phyloP scores from a whole-genome alignment of 1,140 invertebrate genomes.

The Lasioglossum albipes region DNA sequence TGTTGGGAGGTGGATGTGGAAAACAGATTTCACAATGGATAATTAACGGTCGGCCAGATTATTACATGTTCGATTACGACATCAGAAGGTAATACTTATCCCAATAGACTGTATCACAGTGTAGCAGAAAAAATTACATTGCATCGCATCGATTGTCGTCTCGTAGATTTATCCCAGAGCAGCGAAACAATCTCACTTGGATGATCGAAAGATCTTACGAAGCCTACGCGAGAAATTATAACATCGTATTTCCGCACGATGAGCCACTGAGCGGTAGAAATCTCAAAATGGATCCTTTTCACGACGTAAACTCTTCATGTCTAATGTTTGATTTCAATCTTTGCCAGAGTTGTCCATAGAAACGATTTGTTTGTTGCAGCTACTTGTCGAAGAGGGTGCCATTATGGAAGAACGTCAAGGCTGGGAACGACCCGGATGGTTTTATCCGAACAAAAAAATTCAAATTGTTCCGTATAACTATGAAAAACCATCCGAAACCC shows the following conservation, averaged over 20 bases:
- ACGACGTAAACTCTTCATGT: constrained; percentile 80
- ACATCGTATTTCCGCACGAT: constrained; percentile 91
- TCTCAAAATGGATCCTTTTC: constrained; percentile 85
- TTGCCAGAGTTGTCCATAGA: background rate
- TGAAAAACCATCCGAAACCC: constrained; percentile 88
- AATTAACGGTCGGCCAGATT: constrained; percentile 87
- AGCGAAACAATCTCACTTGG: constrained; percentile 87
- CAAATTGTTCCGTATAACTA: constrained; percentile 88
- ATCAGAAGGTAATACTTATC: constrained; percentile 81
- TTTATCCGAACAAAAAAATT: constrained; percentile 82
- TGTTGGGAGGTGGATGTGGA: constrained; percentile 92
- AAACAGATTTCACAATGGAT: constrained; percentile 93
- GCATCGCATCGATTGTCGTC: background rate
- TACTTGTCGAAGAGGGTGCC: constrained; percentile 86
- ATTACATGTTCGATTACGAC: constrained; percentile 93
- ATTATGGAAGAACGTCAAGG: constrained; percentile 92
- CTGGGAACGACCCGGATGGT: constrained; percentile 92
- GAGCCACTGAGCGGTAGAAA: constrained; percentile 91
- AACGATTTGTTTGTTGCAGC: constrained; percentile 71
- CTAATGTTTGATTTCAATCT: too few relatives aligned
- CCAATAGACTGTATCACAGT: constrained; percentile 3
- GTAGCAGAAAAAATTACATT: background rate
- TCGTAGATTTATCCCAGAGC: constrained; percentile 85
- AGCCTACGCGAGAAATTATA: constrained; percentile 92
- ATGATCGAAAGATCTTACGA: constrained; percentile 90